phyloP scores from a whole-genome alignment of 2,888 invertebrate species.

The Drosophila mercatorum region DNA sequence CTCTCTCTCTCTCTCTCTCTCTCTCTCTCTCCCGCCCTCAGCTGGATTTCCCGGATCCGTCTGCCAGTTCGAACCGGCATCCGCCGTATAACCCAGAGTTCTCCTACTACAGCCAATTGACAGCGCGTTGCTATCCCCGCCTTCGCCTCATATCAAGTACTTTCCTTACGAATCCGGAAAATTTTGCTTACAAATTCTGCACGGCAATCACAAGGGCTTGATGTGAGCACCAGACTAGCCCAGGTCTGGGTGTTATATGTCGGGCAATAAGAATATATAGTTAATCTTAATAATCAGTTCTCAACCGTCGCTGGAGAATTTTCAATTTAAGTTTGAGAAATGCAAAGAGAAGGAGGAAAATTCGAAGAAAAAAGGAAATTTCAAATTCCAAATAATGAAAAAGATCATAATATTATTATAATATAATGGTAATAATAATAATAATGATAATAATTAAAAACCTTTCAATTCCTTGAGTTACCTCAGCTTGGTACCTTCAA shows the following conservation, averaged over 20 bases:
- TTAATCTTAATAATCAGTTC: too few species aligned
- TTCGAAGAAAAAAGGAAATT: too few species aligned
- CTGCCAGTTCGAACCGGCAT: constrained; percentile 10
- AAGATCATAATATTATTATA: neutral
- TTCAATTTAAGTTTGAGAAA: too few species aligned
- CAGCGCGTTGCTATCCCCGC: neutral
- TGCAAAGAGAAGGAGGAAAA: too few species aligned
- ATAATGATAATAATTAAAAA: neutral
- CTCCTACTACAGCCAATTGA: neutral
- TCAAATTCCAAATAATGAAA: neutral
- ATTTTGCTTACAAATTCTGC: neutral
- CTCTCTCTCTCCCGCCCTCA: neutral
- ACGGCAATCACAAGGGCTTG: neutral
- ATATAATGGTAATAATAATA: neutral
- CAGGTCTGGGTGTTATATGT: too few species aligned
- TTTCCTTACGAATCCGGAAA: neutral
- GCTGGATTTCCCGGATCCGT: neutral
- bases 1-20: neutral
- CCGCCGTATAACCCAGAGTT: neutral
- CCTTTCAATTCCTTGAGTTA: too few species aligned
- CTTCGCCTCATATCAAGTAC: neutral
- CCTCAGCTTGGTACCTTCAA: too few species aligned
- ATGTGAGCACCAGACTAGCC: neutral
- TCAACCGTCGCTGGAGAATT: too few species aligned
- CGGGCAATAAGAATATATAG: too few species aligned